Evolutionary conservation across 2,113 vertebrate species (phyloP).

Genomic region (Phaethornis superciliosus): DNA sequence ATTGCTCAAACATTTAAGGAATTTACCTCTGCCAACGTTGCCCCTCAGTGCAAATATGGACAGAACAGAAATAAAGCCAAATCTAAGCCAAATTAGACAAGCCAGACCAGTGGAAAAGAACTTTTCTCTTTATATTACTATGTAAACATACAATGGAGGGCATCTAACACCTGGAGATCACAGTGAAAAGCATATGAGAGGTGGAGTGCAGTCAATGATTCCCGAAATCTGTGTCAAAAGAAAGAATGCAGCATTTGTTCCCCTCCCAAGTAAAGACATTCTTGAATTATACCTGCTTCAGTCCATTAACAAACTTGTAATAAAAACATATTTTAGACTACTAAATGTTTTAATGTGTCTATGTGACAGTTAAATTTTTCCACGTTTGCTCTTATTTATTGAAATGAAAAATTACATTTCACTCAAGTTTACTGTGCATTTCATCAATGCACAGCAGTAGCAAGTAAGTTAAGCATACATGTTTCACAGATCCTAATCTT

Average conservation of each 20-base stretch:
- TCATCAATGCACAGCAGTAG: slow-evolving; percentile 23
- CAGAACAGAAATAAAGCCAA: slow-evolving; percentile 2
- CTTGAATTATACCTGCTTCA: background rate
- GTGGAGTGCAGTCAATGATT: background rate
- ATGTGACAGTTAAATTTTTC: background rate
- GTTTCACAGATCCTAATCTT: slow-evolving; percentile 35
- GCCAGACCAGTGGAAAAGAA: background rate
- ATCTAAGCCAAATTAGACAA: background rate
- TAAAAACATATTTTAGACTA: background rate
- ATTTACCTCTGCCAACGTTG: background rate
- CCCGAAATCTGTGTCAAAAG: background rate
- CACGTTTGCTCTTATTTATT: slow-evolving; percentile 6
- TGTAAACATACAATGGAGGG: background rate
- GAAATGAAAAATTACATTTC: slow-evolving; percentile 20
- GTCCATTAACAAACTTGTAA: background rate
- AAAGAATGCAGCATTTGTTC: slow-evolving; percentile 15
- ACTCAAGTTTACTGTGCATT: background rate
- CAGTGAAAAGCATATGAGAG: background rate
- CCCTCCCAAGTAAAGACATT: background rate
- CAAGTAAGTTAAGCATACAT: background rate
- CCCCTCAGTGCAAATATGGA: background rate
- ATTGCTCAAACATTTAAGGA: background rate
- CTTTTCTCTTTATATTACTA: background rate
- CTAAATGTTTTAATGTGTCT: background rate
- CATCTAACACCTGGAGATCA: background rate